Evolutionary conservation across 2,113 vertebrate genomes (phyloP).

Genomic region (Urocitellus parryii): DNA sequence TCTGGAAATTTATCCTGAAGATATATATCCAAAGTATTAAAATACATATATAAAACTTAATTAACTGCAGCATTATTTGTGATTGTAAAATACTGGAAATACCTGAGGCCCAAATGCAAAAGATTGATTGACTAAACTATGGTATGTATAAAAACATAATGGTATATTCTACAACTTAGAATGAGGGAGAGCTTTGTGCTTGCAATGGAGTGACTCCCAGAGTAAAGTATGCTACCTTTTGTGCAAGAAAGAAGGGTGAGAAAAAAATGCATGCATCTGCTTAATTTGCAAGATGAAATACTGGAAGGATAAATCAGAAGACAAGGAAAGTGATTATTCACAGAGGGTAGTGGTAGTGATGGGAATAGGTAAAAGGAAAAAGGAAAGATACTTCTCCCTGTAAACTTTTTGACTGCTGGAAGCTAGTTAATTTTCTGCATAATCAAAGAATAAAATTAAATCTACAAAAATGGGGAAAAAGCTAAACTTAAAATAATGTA

Average conservation of each 20-base stretch:
- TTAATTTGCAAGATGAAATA: not conserved
- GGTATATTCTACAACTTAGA: not conserved
- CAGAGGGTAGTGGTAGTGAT: not conserved
- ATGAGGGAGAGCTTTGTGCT: not conserved
- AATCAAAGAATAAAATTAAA: slow-evolving; percentile 8
- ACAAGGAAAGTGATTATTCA: not conserved
- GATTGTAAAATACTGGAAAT: not conserved
- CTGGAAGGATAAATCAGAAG: not conserved
- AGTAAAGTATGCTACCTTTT: not conserved
- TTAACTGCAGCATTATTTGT: not conserved
- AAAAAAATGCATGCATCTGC: not conserved
- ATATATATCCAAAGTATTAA: not conserved
- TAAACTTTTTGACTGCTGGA: not conserved
- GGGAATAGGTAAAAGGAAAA: not conserved
- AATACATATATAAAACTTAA: not conserved
- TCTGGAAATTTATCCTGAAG: not conserved
- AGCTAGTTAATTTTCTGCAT: not conserved
- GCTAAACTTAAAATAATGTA: not conserved
- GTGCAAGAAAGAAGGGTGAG: not conserved
- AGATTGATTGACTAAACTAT: not conserved
- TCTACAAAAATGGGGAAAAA: not conserved
- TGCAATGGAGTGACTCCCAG: not conserved
- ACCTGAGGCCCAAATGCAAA: not conserved
- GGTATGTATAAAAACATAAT: not conserved
- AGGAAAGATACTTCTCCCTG: not conserved